These are phyloP conservation scores for Eupelmus urozonus DNA, from an alignment of 2,888 invertebrate genomes.

Conservation along the genomic window DNA sequence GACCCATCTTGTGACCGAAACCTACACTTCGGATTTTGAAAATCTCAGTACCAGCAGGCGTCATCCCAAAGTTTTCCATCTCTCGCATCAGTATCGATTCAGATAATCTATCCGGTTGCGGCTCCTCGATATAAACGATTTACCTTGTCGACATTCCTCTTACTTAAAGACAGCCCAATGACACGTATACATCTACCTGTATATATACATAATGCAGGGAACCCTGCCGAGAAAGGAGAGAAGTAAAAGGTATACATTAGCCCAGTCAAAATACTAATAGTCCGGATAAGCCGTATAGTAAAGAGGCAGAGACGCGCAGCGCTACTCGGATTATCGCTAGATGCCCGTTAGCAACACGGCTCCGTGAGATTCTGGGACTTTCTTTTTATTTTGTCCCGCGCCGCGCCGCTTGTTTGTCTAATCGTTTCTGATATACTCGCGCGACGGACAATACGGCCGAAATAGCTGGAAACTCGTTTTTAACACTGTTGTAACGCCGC, in stretches of 20 bases:
- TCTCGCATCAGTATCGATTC: slow-evolving; percentile 33
- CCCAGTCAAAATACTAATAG: slow-evolving; percentile 48
- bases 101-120: slow-evolving; percentile 48
- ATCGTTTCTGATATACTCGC: slow-evolving; percentile 31
- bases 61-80: slow-evolving; percentile 9
- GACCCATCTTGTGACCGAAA: no score
- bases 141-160: slow-evolving; percentile 49
- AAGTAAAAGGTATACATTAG: slow-evolving; percentile 36
- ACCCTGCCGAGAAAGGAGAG: background rate
- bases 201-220: background rate
- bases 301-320: background rate
- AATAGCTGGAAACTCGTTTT: background rate
- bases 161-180: no score
- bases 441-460: background rate
- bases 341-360: slow-evolving; percentile 27
- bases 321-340: slow-evolving; percentile 25
- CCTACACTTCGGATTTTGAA: no score
- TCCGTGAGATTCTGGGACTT: background rate
- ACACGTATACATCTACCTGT: no score
- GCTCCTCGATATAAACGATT: slow-evolving; percentile 36
- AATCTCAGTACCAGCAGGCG: no score
- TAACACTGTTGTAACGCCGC: background rate
- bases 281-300: slow-evolving; percentile 24
- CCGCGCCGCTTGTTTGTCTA: slow-evolving; percentile 11
- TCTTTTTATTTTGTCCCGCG: slow-evolving; percentile 8